phyloP scores from a whole-genome alignment of 1,140 invertebrate genomes.

The Psix sp. region DNA sequence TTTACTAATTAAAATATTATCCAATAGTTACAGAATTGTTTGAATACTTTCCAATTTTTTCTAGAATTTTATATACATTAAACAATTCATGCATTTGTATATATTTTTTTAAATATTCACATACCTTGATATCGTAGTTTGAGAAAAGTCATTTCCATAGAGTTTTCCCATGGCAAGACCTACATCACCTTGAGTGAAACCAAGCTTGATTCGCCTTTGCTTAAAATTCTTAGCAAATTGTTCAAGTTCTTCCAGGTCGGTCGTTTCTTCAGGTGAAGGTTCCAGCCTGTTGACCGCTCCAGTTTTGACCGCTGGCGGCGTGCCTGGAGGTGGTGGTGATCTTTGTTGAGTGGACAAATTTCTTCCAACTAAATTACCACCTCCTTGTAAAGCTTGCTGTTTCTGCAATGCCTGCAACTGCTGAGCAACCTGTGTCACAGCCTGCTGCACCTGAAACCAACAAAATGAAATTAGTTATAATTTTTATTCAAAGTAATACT shows the following conservation, averaged over 20 bases:
- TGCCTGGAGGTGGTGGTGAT: constrained; percentile 73
- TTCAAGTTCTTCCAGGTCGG: constrained; percentile 96
- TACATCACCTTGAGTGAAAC: constrained; percentile 99
- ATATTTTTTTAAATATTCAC: too few species aligned
- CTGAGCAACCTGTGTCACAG: constrained; percentile 86
- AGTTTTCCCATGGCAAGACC: constrained; percentile 98
- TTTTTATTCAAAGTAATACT: too few species aligned
- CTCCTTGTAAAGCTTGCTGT: constrained; percentile 79
- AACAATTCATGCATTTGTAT: too few species aligned
- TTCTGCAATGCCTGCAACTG: constrained; percentile 88
- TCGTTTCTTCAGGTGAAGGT: constrained; percentile 92
- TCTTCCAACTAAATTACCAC: constrained; percentile 67
- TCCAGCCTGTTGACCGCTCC: constrained; percentile 82
- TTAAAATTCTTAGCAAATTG: constrained; percentile 98
- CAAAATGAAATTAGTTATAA: not conserved
- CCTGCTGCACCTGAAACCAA: constrained; percentile 36
- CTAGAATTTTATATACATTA: too few species aligned
- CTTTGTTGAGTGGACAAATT: constrained; percentile 71
- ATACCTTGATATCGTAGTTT: constrained; percentile 95
- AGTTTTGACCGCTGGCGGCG: constrained; percentile 75
- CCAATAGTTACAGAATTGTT: too few species aligned
- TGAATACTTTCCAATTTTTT: too few species aligned
- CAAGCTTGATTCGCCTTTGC: constrained; percentile 95
- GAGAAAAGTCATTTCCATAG: constrained; percentile 99
- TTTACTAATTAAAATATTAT: too few species aligned